Percentiles rank a stretch among this genome's conserved stretches.
Conservation (phyloP, 2,888 invertebrate species). For the Epirrhoe alternata region DNA sequence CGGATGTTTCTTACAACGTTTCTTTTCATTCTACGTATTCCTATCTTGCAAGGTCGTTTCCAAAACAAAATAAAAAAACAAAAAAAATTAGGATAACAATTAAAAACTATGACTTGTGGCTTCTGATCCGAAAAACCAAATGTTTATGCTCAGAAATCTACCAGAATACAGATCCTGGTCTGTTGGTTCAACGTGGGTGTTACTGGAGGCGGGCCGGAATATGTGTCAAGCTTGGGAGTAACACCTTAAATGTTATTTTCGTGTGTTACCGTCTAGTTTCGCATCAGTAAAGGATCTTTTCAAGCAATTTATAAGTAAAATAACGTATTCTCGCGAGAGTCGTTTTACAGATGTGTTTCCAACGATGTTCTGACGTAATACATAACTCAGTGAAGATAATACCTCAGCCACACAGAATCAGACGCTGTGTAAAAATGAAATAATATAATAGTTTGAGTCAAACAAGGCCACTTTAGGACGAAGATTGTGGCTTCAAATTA, state of each 20-base stretch:
- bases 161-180: too few species aligned
- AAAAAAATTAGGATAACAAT: too few species aligned
- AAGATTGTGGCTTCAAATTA: too few species aligned
- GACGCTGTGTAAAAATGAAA: neutral
- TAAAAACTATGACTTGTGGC: too few species aligned
- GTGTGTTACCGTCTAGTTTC: neutral
- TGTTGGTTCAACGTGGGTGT: too few species aligned
- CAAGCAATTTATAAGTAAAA: conserved; percentile 11
- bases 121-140: too few species aligned
- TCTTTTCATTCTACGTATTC: neutral
- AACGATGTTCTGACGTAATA: conserved; percentile 37
- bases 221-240: neutral
- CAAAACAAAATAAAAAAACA: too few species aligned
- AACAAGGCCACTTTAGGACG: neutral
- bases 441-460: neutral
- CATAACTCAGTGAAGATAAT: conserved; percentile 31
- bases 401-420: conserved; percentile 4
- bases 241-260: neutral
- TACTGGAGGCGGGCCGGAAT: neutral
- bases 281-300: conserved; percentile 7
- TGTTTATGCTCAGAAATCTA: too few species aligned
- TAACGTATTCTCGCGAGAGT: conserved; percentile 25
- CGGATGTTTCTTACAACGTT: neutral
- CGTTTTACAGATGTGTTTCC: conserved; percentile 35
- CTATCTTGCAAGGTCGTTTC: too few species aligned